These are phyloP conservation scores for Campoletis raptor DNA, from an alignment of 2,888 invertebrate genomes.

Conservation along the genomic window DNA sequence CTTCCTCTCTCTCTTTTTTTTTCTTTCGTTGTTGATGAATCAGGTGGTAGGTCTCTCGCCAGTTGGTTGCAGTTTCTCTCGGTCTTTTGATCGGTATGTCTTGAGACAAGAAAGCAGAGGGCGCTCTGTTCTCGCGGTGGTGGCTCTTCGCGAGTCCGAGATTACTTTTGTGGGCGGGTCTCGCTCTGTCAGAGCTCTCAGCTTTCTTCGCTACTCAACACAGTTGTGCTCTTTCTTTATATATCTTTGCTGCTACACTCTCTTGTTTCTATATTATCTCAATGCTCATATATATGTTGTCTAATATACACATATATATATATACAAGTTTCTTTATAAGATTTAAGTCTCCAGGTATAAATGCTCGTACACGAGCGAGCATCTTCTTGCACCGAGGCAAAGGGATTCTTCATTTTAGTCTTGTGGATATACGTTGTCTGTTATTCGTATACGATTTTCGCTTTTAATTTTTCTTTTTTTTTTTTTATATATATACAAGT, in stretches of 20 bases:
- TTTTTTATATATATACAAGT: not conserved
- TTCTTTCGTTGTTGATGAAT: constrained; percentile 81
- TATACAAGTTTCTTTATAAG: constrained; percentile 49
- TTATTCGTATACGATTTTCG: constrained; percentile 43
- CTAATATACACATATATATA: not conserved
- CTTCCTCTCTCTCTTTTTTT: constrained; percentile 56
- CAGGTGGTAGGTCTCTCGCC: constrained; percentile 79
- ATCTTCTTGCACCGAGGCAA: constrained; percentile 55
- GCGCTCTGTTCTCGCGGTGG: constrained; percentile 47
- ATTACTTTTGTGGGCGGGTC: constrained; percentile 85
- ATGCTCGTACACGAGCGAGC: constrained; percentile 69
- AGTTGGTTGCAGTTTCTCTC: constrained; percentile 63
- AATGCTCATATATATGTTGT: constrained; percentile 9
- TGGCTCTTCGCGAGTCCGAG: constrained; percentile 75
- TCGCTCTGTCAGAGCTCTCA: constrained; percentile 83
- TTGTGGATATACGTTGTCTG: constrained; percentile 50
- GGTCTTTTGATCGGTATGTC: constrained; percentile 65
- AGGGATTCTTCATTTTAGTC: constrained; percentile 41
- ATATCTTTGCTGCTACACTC: constrained; percentile 23
- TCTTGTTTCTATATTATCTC: constrained; percentile 22
- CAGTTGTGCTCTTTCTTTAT: constrained; percentile 33
- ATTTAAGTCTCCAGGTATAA: constrained; percentile 71
- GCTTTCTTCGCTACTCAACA: constrained; percentile 64
- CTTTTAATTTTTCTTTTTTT: constrained; percentile 32
- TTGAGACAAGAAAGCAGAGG: constrained; percentile 49